Evolutionary conservation across 1,140 invertebrate species (phyloP).

Genomic region (Periplaneta americana): DNA sequence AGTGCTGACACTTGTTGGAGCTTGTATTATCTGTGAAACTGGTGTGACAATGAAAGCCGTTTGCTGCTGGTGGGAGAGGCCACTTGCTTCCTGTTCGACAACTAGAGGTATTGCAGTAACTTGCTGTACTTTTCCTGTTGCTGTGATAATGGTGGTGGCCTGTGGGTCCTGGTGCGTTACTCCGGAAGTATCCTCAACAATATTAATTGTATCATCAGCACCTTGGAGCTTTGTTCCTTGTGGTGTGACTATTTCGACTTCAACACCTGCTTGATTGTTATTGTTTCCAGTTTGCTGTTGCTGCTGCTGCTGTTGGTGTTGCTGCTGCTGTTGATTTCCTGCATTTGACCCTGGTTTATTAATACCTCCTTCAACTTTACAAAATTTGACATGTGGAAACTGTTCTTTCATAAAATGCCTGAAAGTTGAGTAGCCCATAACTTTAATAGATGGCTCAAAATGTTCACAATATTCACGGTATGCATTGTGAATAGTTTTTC

Average conservation of each 20-base stretch:
- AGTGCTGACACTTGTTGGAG: conserved; percentile 23
- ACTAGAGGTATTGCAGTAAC: conserved; percentile 47
- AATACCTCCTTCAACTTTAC: conserved; percentile 37
- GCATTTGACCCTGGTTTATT: conserved; percentile 27
- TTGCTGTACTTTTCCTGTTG: conserved; percentile 39
- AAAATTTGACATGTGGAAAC: conserved; percentile 71
- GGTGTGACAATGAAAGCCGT: conserved; percentile 54
- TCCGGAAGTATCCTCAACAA: neutral
- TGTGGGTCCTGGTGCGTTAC: neutral
- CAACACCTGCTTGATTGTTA: neutral
- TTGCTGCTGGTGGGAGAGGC: conserved; percentile 38
- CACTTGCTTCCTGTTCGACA: conserved; percentile 39
- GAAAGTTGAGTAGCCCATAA: conserved; percentile 76
- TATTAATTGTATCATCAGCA: neutral
- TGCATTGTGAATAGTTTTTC: conserved; percentile 65
- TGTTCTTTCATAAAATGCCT: conserved; percentile 74
- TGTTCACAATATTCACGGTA: conserved; percentile 64
- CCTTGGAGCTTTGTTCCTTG: neutral
- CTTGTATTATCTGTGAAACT: conserved; percentile 49
- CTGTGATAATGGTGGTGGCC: neutral
- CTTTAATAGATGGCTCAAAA: conserved; percentile 46
- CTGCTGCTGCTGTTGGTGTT: conserved; percentile 42
- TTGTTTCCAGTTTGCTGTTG: conserved; percentile 29
- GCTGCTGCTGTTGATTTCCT: conserved; percentile 40
- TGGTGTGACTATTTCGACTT: neutral